These are phyloP conservation scores for Denticeps clupeoides DNA, from an alignment of 2,797 vertebrate species.

Conservation along the genomic window DNA sequence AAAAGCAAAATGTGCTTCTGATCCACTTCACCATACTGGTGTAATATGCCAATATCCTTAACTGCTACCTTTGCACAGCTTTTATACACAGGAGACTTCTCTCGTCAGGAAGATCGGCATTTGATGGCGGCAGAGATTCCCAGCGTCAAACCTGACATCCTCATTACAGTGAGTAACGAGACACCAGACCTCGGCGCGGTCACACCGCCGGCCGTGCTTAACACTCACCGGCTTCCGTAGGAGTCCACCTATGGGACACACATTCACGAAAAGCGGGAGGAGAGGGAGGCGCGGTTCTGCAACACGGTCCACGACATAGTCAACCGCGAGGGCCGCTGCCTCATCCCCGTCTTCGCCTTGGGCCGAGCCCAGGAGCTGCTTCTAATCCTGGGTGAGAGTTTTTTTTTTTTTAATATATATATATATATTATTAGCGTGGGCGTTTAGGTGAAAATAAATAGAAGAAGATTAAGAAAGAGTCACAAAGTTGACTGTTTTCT, in stretches of 20 bases:
- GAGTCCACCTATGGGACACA: slow-evolving; percentile 93
- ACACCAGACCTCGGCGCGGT: too few species aligned
- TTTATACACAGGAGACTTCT: slow-evolving; percentile 91
- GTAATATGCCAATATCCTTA: too few species aligned
- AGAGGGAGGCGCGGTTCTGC: slow-evolving; percentile 86
- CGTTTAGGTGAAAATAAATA: too few species aligned
- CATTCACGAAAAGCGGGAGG: slow-evolving; percentile 89
- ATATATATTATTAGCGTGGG: too few species aligned
- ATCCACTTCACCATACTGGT: too few species aligned
- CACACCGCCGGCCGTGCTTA: too few species aligned
- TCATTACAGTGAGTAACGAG: slow-evolving; percentile 66
- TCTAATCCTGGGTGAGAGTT: slow-evolving; percentile 75
- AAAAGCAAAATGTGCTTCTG: too few species aligned
- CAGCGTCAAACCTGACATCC: slow-evolving; percentile 90
- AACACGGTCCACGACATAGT: slow-evolving; percentile 94
- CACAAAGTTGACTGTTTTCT: too few species aligned
- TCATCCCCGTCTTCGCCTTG: slow-evolving; percentile 73
- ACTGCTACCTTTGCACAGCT: slow-evolving; percentile 49
- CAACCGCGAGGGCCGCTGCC: slow-evolving; percentile 82
- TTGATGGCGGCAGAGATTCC: slow-evolving; percentile 95
- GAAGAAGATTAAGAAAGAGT: too few species aligned
- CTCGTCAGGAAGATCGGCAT: slow-evolving; percentile 88
- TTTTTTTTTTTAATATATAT: background rate
- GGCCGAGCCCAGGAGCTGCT: slow-evolving; percentile 89
- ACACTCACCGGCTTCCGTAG: slow-evolving; percentile 34